Percentiles rank a stretch among this genome's conserved stretches.
These are phyloP conservation scores for Osmerus mordax DNA, from an alignment of 2,113 vertebrate genomes.

Conservation along the genomic window DNA sequence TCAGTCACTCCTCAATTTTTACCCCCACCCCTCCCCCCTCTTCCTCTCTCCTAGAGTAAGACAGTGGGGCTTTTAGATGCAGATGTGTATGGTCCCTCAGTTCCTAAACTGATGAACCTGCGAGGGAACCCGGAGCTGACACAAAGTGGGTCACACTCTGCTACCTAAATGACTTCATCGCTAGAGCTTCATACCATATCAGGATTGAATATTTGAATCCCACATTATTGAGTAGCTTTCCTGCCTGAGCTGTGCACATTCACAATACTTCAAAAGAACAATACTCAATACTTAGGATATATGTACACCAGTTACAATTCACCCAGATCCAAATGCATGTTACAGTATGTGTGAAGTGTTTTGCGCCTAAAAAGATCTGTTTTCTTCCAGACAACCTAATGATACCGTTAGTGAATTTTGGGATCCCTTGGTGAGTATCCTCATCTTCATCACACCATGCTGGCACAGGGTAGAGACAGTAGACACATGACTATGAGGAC, in stretches of 20 bases:
- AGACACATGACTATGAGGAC: background rate
- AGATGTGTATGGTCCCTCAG: constrained; percentile 90
- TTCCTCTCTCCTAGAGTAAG: constrained; percentile 70
- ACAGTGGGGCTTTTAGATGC: constrained; percentile 89
- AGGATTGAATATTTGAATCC: no score
- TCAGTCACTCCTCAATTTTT: background rate
- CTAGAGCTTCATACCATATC: no score
- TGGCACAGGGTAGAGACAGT: background rate
- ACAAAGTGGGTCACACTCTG: constrained; percentile 72
- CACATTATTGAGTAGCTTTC: no score
- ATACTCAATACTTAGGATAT: no score
- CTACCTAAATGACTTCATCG: background rate
- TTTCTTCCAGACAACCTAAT: constrained; percentile 86
- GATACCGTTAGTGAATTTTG: constrained; percentile 92
- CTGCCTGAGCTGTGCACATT: no score
- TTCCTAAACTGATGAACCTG: constrained; percentile 96
- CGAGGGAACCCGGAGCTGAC: constrained; percentile 89
- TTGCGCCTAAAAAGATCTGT: background rate
- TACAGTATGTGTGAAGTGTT: constrained; percentile 20
- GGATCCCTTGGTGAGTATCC: constrained; percentile 85
- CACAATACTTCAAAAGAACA: no score
- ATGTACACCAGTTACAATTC: background rate
- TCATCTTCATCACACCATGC: background rate
- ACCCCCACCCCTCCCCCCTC: no score
- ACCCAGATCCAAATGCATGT: background rate